Evolutionary conservation across 2,797 vertebrate genomes (phyloP), one percentile per base, ranked within the genome.

Genomic region (Apogon talboti): DNA sequence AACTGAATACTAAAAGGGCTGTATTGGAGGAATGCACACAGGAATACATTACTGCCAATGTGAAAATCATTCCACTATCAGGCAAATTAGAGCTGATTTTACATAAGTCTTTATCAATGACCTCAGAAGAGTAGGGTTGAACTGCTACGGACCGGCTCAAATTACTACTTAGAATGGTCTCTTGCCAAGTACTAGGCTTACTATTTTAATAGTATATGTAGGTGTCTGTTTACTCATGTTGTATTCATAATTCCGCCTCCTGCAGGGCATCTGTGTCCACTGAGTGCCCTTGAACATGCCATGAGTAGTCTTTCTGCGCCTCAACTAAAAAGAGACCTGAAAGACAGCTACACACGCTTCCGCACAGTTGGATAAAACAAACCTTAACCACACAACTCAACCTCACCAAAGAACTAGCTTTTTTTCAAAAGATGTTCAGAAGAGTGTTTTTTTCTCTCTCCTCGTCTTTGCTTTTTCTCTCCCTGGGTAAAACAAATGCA

Each of bases 331-430:
- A 92, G 91, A 91, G 91, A 89, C 87, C 79, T 85, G 86, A 91
- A 90, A 93, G 92, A 92, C 91, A 91, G 90, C 88, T 92, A 92
- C 92, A 93, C 89, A 85, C 87, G 88, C 90, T 92, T 92, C 90
- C 71, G 91, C 93, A 92, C 93, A 90, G 90, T 91, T 86, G 92
- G 92, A 94, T 93, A 90, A 94, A 93, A 93, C 92, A 93, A 93
- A 93, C 88, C 92, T 87, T 92, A 93, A 93, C 92, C 89, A 83
- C 88, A 86, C 88, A 92, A 90, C 89, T 93, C 88, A 88, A 85
- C 90, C 91, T 92, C 92, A 92, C 91, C 90, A 93, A 92, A 92
- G 89, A 87, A 87, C 70, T 65, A 70, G 82, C 61, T 66, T 86
- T 90, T 81, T 87, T 90, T 83, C 50, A 86, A 90, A 90, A 80